A percentile compares a stretch with the other conserved stretches of the same genome.
phyloP scores from a whole-genome alignment of 2,797 vertebrate species.

The Petrocephalus schoutedeni region DNA sequence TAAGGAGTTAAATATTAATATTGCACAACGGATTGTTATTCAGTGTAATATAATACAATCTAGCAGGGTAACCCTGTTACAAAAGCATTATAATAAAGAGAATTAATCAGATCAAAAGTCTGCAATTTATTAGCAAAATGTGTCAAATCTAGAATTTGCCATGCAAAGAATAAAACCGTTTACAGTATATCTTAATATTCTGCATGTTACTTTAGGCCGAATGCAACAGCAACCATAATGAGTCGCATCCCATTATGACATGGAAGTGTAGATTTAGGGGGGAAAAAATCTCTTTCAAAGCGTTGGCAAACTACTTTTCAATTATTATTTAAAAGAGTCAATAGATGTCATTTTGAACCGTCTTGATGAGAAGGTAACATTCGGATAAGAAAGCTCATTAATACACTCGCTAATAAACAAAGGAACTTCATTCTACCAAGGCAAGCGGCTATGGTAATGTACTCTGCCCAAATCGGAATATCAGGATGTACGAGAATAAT shows the following conservation, averaged over 20 bases:
- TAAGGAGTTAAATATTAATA: conserved; percentile 10
- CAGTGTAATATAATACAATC: neutral
- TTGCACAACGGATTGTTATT: neutral
- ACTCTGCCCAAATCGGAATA: neutral
- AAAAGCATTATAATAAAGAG: neutral
- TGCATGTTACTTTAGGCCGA: neutral
- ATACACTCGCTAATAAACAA: neutral
- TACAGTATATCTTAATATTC: neutral
- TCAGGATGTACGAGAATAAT: neutral
- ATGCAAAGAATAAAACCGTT: neutral
- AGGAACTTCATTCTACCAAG: neutral
- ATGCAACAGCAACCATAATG: neutral
- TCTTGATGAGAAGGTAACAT: neutral
- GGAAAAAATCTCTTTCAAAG: neutral
- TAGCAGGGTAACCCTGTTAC: conserved; percentile 1
- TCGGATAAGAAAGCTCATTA: neutral
- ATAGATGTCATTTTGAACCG: neutral
- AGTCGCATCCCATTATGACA: neutral
- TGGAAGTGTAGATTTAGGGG: neutral
- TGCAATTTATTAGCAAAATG: neutral
- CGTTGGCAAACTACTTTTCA: neutral
- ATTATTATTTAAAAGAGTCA: conserved; percentile 13
- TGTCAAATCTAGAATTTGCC: neutral
- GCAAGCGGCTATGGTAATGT: neutral
- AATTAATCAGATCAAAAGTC: neutral